Base-by-base conservation (phyloP, 2,888 invertebrate genomes). In the Laothoe populi region DNA sequence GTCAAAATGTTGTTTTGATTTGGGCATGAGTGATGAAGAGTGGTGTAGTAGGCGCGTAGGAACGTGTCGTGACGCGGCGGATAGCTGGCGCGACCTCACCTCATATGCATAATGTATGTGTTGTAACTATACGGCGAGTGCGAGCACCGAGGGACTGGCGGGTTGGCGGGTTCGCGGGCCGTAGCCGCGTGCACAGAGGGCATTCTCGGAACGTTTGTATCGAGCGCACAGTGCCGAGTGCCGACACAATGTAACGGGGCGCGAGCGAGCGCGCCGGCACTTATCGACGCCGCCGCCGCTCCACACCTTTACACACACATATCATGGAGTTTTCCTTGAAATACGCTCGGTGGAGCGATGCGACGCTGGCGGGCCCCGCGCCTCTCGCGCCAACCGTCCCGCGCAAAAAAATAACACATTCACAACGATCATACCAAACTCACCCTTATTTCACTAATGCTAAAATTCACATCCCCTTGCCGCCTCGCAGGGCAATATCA, bases 391-490 rank as follows among this genome's bases (percentile, higher is more conserved):
- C 89, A 90, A 89, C 79, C 86, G 81, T 85, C 86, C 87, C 87
- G 87, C 88, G 86, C 83, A 91, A 92, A 91, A 89, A 92, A 91
- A 90, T 88, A 90, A 85, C 85, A 89, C 77, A 77, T 69, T 65
- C 69, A 64, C 67, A 46, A 64, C 63, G 65, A 68, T 66, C 86
- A 85, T 67, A 79, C 83, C 69, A 89, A 87, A 83, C 74, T 88
- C 85, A 86, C 83, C 88, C 88, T 81, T 92, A 90, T 69, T 26
- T 60, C 62, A 66, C 48, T 35, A 19, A 1, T 8, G 64, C 70
- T 90, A 93, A 85, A 90, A 86, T 78, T 77, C 74, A 90, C 77
- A 84, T 82, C 88, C 70, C 86, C 78, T 79, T 87, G 84, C 68
- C 75, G 67, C 62, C 3, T 21, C 59, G 64, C 66, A 77, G 82